Evolutionary conservation across 2,888 invertebrate genomes (phyloP).

Genomic region (Watsonalla cultraria): DNA sequence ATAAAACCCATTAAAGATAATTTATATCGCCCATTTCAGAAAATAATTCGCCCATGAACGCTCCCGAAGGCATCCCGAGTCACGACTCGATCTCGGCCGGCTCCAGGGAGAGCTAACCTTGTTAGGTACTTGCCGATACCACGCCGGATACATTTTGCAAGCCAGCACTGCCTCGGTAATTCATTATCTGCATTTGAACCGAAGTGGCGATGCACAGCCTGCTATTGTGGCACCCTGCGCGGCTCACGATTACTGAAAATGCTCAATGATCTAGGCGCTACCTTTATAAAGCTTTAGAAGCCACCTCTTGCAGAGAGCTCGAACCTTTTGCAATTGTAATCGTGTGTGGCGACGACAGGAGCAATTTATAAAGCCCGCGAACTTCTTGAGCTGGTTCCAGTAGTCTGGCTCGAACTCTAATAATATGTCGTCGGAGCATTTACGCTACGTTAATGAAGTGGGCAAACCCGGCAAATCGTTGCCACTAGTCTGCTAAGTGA

Average conservation of each 20-base stretch:
- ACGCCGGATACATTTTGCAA: conserved; percentile 62
- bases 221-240: conserved; percentile 32
- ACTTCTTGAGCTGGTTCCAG: conserved; percentile 20
- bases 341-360: conserved; percentile 12
- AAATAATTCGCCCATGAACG: conserved; percentile 64
- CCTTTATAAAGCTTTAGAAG: conserved; percentile 48
- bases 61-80: conserved; percentile 63
- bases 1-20: conserved; percentile 62
- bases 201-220: conserved; percentile 16
- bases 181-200: conserved; percentile 62
- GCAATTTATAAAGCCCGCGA: conserved; percentile 40
- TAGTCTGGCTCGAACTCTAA: conserved; percentile 19
- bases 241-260: conserved; percentile 55
- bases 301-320: conserved; percentile 43
- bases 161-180: conserved; percentile 62
- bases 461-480: conserved; percentile 17
- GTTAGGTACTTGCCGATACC: conserved; percentile 60
- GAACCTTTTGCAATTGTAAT: conserved; percentile 34
- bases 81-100: conserved; percentile 48
- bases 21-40: conserved; percentile 61
- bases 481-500: conserved; percentile 14
- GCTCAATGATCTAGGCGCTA: conserved; percentile 54
- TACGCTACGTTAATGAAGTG: conserved; percentile 21
- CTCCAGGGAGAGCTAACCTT: conserved; percentile 51
- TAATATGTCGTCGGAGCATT: conserved; percentile 21